Evolutionary conservation across 2,888 invertebrate genomes (phyloP).

Genomic region (Caenorhabditis wallacei): DNA sequence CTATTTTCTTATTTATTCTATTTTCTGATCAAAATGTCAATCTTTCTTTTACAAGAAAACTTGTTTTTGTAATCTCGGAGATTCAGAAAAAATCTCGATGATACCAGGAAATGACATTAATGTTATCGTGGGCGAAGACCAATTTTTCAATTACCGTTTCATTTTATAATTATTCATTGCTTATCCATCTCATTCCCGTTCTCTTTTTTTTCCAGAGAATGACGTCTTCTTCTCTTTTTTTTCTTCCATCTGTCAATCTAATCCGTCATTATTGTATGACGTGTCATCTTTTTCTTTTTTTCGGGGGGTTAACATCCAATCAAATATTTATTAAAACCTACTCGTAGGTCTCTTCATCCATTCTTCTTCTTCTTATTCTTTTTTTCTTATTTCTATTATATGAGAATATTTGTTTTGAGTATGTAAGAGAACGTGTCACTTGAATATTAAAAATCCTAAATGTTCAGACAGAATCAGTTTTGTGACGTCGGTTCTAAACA

Average conservation of each 20-base stretch:
- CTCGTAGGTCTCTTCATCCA: constrained; percentile 1
- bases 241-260: constrained; percentile 23
- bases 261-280: constrained; percentile 19
- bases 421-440: too few relatives aligned
- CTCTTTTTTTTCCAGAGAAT: constrained; percentile 5
- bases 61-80: not conserved
- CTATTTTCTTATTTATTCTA: not conserved
- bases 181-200: constrained; percentile 1
- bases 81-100: constrained; percentile 1
- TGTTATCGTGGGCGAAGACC: constrained; percentile 2
- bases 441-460: too few relatives aligned
- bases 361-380: not conserved
- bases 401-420: not conserved
- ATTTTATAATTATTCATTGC: constrained; percentile 21
- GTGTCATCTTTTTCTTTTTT: constrained; percentile 4
- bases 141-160: constrained; percentile 20
- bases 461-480: too few relatives aligned
- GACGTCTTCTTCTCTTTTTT: constrained; percentile 33
- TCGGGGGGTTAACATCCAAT: constrained; percentile 5
- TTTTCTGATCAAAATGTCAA: not conserved
- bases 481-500: too few relatives aligned
- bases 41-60: not conserved
- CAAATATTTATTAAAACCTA: constrained; percentile 39
- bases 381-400: constrained; percentile 2
- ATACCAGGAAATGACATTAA: not conserved